Evolutionary conservation across 2,113 vertebrate genomes (phyloP), one percentile per base, ranked within the genome.

Genomic region (Aspidoscelis tigris): DNA sequence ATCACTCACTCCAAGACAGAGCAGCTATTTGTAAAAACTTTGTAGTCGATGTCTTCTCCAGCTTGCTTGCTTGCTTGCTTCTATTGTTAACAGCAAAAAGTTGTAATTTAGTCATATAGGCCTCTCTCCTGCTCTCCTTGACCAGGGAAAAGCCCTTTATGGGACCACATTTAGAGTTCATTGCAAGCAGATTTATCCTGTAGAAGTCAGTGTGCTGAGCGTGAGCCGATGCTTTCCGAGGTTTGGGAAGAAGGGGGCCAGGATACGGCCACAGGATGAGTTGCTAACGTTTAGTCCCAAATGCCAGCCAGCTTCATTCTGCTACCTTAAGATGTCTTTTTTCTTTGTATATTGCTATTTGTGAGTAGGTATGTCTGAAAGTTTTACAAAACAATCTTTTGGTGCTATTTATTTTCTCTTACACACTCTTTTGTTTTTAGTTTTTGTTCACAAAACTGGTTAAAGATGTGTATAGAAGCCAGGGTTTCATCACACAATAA

Each of bases 391-490:
- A 75, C 82, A 81, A 79, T 87, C 79, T 76, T 88, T 82, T n/a
- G 14, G 39, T 81, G 86, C 90, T 91, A 87, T 90, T 81, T 91
- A 87, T 90, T 81, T 88, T 73, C 85, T 74, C 76, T 87, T 47
- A 81, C 58, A 9, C 39, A n/a, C 53, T n/a, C 72, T 82, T 83
- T 78, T 80, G 58, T 61, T 74, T 84, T 55, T 81, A 53, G 87
- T 72, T 92, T 85, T 44, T 70, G 89, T 92, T 91, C 93, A 90
- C 61, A 74, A 58, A 82, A 89, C 86, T 81, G 91, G 50, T 91
- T 88, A 86, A 65, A 88, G 91, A 91, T 84, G 22, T 85, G 78
- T 88, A 87, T 88, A 90, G 89, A 91, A 91, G 93, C 90, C 90
- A 90, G 89, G 85, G 84, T 90, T 91, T 89, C 83, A 71, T 83